Evolutionary conservation across 2,888 invertebrate species (phyloP).

Genomic region (Cheilosia vulpina): DNA sequence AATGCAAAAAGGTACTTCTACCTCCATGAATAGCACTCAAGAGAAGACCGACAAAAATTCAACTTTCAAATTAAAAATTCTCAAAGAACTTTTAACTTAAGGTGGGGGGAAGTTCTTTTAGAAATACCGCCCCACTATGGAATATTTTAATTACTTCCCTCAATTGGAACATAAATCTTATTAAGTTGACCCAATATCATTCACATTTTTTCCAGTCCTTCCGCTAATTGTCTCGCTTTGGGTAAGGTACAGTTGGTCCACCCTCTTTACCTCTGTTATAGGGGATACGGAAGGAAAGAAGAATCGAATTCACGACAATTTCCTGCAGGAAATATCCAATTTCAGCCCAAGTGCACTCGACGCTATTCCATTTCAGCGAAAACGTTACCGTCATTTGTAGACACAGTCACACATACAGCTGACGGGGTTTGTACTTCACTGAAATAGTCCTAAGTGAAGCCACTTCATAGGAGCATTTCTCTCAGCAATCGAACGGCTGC

Average conservation of each 20-base stretch:
- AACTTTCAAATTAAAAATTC: too few relatives aligned
- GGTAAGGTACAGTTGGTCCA: not conserved
- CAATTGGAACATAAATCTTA: too few relatives aligned
- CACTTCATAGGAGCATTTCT: constrained; percentile 27
- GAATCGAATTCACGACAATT: constrained; percentile 44
- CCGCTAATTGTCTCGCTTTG: too few relatives aligned
- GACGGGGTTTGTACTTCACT: constrained; percentile 33
- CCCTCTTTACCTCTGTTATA: not conserved
- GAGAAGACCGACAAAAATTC: too few relatives aligned
- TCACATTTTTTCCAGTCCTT: too few relatives aligned
- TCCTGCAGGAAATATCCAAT: constrained; percentile 68
- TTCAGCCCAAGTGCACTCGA: constrained; percentile 54
- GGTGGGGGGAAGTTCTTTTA: too few relatives aligned
- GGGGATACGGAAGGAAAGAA: not conserved
- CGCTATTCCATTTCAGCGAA: constrained; percentile 17
- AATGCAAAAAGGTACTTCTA: too few relatives aligned
- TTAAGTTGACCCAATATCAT: too few relatives aligned
- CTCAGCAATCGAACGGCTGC: constrained; percentile 43
- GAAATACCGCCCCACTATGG: too few relatives aligned
- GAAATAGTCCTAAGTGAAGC: constrained; percentile 41
- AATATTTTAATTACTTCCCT: too few relatives aligned
- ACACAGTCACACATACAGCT: constrained; percentile 8
- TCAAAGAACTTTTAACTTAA: too few relatives aligned
- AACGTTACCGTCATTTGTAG: constrained; percentile 40
- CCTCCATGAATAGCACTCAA: too few relatives aligned